Base-by-base conservation (phyloP, 2,888 invertebrate species). In the Spilosoma lubricipeda region DNA sequence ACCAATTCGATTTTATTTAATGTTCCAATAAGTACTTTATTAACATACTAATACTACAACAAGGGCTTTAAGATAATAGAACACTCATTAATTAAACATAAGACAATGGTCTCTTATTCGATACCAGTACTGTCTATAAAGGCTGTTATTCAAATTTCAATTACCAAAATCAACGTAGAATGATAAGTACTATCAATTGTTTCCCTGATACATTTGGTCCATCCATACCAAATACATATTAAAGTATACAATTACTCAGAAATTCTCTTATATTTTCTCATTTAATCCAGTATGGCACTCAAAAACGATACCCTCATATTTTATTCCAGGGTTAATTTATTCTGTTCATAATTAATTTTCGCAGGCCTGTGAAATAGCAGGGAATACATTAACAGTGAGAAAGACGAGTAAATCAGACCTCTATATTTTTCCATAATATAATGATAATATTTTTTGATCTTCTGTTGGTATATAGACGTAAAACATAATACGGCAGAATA, bases 261-360 rank as follows among this genome's bases (percentile, higher is more conserved):
- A 36, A 48, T 52, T 33, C 36, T 13, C 52, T 33, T 68, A 36
- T 36, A 52, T 69, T 42, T 63, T 42, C 45, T 5, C 33, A 71
- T 64, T 71, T 33, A 63, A 64, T 11, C 23, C 33, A 65, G 45
- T 2, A 48, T 33, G 45, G 48, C 33, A 65, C 64, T 45, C 64
- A 30, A 71, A 65, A 48, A 65, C 52, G 36, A 66, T 65, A 71
- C 36, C n/a, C 30, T 36, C 52, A 45, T 66, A 71, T 52, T 71
- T 65, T 33, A 36, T 52, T 30, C 36, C 20, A 65, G 65, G 48
- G 18, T 36, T 71, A 65, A 48, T 71, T 52, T 36, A 71, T 71
- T 64, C 71, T 23, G 30, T 36, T 5, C 71, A 71, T 65, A 52
- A 66, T 66, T 66, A 71, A 71, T 71, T 65, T 65, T 63, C 18